Base-by-base conservation (phyloP, 2,797 vertebrate genomes). In the Lagocephalus sceleratus region DNA sequence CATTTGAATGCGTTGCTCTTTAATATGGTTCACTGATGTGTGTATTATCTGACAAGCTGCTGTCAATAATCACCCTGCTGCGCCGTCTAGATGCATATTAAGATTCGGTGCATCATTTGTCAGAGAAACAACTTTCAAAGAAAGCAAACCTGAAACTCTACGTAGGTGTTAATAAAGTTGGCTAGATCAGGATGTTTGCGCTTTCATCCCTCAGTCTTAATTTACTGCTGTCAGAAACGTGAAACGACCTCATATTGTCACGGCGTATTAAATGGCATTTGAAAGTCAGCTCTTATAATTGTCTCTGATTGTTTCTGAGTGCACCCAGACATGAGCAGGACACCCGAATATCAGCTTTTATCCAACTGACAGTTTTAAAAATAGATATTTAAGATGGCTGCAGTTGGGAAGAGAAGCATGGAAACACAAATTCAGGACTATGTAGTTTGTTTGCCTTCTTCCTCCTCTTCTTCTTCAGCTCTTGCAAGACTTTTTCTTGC, bases 201-300 rank as follows among this genome's bases (percentile, higher is more conserved):
- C 63, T 73, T 74, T 75, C 73, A 77, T 84, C 68, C 35, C 23
- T 83, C 74, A 66, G 63, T 80, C 67, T 79, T 81, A 71, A 85
- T 85, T 83, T 78, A 51, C 52, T 38, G 46, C 79, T 82, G 79
- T 83, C 78, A 83, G 32, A 46, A 51, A 47, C 47, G 22, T 70
- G 71, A 79, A 79, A 81, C 55, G 72, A 29, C 54, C 63, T 45
- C 51, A 47, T 82, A 85, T 82, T 50, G 48, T 85, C 75, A 63
- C 66, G 78, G 69, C 61, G 63, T 78, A 84, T 80, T 78, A 86
- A 69, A 85, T 76, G 66, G 79, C 70, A 76, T 82, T 83, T 75
- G 60, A 73, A 67, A 84, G 79, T 52, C 71, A 66, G 52, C 59
- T 75, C 79, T 63, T 52, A 66, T 85, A 85, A 85, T 85, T 83